phyloP scores from a whole-genome alignment of 2,113 vertebrate species.

The Oreotragus oreotragus region DNA sequence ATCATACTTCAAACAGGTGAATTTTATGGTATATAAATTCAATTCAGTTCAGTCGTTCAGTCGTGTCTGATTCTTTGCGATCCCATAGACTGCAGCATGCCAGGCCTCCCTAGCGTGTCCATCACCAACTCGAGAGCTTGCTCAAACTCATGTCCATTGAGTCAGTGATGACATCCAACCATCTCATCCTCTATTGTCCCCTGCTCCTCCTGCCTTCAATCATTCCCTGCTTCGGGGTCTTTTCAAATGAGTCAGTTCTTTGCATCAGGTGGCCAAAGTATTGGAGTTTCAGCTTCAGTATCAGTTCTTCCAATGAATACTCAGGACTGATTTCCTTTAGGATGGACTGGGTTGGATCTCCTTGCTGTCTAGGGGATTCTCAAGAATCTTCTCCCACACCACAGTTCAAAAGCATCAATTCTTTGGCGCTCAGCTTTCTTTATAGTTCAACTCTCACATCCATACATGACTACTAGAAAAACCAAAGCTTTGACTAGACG shows the following conservation, averaged over 20 bases:
- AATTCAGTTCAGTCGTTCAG: neutral
- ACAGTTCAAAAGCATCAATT: neutral
- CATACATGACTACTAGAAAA: neutral
- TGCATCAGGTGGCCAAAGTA: neutral
- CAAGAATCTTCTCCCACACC: neutral
- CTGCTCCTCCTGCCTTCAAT: neutral
- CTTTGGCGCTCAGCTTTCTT: neutral
- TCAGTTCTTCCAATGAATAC: neutral
- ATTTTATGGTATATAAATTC: neutral
- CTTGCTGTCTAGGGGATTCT: neutral
- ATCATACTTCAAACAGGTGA: neutral
- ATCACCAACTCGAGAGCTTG: neutral
- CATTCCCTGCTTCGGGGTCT: neutral
- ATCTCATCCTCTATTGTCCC: neutral
- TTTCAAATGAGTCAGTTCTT: neutral
- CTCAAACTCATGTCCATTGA: neutral
- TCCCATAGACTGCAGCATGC: neutral
- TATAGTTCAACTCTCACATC: neutral
- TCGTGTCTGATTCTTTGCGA: neutral
- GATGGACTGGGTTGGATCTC: neutral
- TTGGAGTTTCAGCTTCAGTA: neutral
- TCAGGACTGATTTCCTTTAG: neutral
- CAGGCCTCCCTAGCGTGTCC: neutral
- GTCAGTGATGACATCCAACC: neutral
- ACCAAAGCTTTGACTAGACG: neutral